Base-by-base conservation (phyloP, 2,888 invertebrate genomes). In the Aphrophora alni region DNA sequence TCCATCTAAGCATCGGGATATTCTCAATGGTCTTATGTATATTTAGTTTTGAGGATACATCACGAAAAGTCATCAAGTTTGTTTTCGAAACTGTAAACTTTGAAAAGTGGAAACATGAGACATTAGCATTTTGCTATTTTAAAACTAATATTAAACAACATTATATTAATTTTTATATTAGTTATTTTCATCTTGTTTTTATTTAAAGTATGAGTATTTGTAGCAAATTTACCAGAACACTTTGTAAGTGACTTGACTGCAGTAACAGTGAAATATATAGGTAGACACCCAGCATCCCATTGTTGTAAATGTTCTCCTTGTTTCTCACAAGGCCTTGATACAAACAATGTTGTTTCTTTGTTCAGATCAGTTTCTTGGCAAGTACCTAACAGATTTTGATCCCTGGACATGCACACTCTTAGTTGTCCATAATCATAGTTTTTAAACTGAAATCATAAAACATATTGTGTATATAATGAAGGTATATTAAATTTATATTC, bases 201-300 rank as follows among this genome's bases (percentile, higher is more conserved):
- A n/a, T n/a, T n/a, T n/a, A n/a, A n/a, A n/a, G n/a, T n/a, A n/a
- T n/a, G n/a, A n/a, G n/a, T n/a, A n/a, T n/a, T n/a, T n/a, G n/a
- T n/a, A n/a, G n/a, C n/a, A n/a, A n/a, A n/a, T n/a, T 85, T 89
- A 93, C 93, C 91, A 87, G 92, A 90, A 86, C 93, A 93, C 84
- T 90, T 88, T 83, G 90, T 91, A 44, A 87, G 87, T 3, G 91
- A 89, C 12, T 89, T 88, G 24, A 89, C 87, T n/a, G 90, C 89
- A 12, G 89, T 88, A 2, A 91, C 89, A 74, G 88, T 88, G 85
- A 92, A 91, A 85, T 90, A 89, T 7, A 90, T 89, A 17, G 90
- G 90, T 17, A 87, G 87, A 83, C 93, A 92, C 0, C 89, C 89
- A n/a, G 44, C 71, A 75, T 78, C 59, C 82, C 82, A 81, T 10